Evolutionary conservation across 2,113 vertebrate genomes (phyloP).

Genomic region (Lagopus leucura): DNA sequence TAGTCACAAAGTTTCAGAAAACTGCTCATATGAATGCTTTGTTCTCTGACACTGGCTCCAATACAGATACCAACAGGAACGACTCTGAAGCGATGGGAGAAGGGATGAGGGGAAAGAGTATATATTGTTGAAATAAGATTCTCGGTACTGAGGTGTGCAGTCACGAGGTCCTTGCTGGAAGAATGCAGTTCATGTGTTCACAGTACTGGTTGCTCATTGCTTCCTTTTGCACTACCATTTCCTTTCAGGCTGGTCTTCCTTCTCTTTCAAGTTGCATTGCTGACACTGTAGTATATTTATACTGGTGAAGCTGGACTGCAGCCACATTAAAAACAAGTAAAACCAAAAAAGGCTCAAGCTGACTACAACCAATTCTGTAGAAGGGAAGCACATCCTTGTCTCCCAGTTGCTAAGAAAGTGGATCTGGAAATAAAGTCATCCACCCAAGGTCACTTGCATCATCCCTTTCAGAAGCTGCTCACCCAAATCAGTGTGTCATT

Average conservation of each 20-base stretch:
- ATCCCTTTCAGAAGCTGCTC: neutral
- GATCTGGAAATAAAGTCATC: neutral
- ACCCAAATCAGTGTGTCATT: neutral
- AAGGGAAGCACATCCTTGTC: neutral
- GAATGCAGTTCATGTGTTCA: neutral
- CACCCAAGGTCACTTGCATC: neutral
- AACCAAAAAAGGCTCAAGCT: neutral
- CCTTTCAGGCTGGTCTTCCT: neutral
- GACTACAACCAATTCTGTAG: rapidly evolving
- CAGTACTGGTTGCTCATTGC: neutral
- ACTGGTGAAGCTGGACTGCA: neutral
- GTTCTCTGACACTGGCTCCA: neutral
- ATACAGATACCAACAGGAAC: neutral
- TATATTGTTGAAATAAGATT: neutral
- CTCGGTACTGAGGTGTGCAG: neutral
- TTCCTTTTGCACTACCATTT: neutral
- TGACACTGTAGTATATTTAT: neutral
- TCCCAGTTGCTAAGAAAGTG: neutral
- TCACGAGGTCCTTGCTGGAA: neutral
- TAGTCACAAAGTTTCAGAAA: neutral
- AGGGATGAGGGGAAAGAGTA: neutral
- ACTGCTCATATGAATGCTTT: neutral
- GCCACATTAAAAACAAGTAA: neutral
- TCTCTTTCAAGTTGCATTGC: neutral
- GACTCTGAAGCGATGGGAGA: neutral